Conservation (phyloP, 2,888 invertebrate genomes). For the Leuctra nigra region DNA sequence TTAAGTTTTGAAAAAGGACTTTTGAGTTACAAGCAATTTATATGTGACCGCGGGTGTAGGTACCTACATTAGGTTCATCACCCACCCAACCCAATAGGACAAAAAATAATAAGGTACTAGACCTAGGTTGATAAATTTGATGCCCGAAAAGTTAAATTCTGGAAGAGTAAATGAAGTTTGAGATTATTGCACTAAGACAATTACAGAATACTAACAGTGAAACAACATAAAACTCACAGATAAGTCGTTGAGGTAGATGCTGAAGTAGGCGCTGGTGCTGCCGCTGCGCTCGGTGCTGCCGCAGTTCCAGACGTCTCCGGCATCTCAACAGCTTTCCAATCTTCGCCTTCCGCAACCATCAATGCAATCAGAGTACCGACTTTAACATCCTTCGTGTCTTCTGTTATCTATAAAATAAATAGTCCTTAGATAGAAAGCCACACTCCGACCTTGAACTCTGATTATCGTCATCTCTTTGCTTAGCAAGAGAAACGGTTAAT, state of each 20-base stretch:
- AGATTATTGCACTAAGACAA: not conserved
- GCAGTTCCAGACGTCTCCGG: conserved; percentile 33
- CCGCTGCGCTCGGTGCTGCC: conserved; percentile 20
- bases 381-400: conserved; percentile 48
- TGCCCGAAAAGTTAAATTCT: too few relatives aligned
- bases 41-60: too few relatives aligned
- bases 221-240: not conserved
- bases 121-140: too few relatives aligned
- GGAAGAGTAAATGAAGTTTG: too few relatives aligned
- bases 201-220: not conserved
- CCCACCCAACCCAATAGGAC: too few relatives aligned
- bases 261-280: not conserved
- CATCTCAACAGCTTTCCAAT: conserved; percentile 50
- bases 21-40: too few relatives aligned
- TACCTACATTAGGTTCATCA: too few relatives aligned
- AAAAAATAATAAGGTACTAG: too few relatives aligned
- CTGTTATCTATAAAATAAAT: conserved; percentile 39
- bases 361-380: conserved; percentile 54
- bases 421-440: too few relatives aligned
- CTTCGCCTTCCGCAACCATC: conserved; percentile 52
- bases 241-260: not conserved
- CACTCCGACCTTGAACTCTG: not conserved
- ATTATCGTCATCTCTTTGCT: not conserved
- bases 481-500: too few relatives aligned
- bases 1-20: too few relatives aligned